Conservation (phyloP, 2,797 vertebrate species). For the Glyptemys insculpta region DNA sequence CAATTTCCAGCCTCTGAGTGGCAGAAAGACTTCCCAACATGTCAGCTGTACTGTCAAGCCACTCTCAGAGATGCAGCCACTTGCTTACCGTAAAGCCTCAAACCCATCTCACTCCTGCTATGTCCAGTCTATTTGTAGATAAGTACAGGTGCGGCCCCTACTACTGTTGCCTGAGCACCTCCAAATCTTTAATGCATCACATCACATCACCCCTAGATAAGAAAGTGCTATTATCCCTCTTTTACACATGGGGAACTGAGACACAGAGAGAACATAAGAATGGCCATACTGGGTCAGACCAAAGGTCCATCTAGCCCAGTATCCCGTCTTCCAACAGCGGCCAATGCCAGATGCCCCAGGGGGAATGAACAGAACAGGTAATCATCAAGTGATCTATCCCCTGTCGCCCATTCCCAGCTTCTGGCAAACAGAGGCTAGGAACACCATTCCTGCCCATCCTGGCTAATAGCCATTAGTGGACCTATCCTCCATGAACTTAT, state of each 20-base stretch:
- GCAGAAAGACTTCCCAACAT: constrained; percentile 31
- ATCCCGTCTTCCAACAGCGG: too few relatives aligned
- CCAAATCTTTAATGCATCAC: neutral
- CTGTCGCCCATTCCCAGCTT: too few relatives aligned
- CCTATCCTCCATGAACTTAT: too few relatives aligned
- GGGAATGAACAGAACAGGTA: too few relatives aligned
- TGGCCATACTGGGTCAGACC: too few relatives aligned
- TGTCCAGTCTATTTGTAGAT: neutral
- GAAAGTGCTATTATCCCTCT: neutral
- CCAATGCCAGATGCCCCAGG: too few relatives aligned
- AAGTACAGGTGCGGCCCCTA: neutral
- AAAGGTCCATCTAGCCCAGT: too few relatives aligned
- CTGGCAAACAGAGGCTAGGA: too few relatives aligned
- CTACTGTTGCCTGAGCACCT: neutral
- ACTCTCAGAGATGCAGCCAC: neutral
- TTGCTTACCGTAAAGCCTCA: neutral
- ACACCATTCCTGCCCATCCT: too few relatives aligned
- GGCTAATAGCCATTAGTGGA: too few relatives aligned
- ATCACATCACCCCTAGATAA: fast-evolving
- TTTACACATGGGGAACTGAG: neutral
- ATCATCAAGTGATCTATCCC: too few relatives aligned
- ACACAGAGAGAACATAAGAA: neutral
- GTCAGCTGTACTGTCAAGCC: constrained; percentile 66
- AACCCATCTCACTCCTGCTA: neutral
- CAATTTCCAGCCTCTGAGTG: constrained; percentile 70